Conservation (phyloP, 2,888 invertebrate species). For the Apomyelois bistriatella region DNA sequence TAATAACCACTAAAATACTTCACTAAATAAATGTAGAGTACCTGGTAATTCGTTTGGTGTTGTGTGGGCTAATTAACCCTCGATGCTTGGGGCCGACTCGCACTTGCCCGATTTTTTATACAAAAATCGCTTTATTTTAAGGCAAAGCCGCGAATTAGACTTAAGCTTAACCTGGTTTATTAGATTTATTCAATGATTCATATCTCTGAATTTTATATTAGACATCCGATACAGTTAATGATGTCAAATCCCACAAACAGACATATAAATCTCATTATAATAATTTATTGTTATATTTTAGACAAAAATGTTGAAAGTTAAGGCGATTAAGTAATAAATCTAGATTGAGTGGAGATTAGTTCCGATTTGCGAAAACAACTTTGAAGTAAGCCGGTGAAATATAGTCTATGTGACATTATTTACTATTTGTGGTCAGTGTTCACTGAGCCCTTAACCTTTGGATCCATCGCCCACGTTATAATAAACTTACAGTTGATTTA, state of each 20-base stretch:
- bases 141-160: no score
- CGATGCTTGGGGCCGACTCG: no score
- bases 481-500: neutral
- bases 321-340: conserved; percentile 10
- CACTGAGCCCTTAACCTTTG: neutral
- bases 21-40: no score
- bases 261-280: conserved; percentile 7
- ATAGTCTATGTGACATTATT: neutral
- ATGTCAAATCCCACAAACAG: conserved; percentile 3
- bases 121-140: no score
- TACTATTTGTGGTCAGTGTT: neutral
- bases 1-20: no score
- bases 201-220: neutral
- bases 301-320: conserved; percentile 7
- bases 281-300: neutral
- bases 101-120: no score
- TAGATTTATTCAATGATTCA: neutral
- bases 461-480: neutral
- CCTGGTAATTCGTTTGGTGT: no score
- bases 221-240: conserved; percentile 1
- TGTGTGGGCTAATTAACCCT: no score
- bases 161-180: no score
- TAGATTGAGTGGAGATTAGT: neutral
- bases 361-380: conserved; percentile 6
- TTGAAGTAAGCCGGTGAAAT: conserved; percentile 1